Conservation (phyloP, 2,113 vertebrate genomes). For the Uropsilus gracilis region DNA sequence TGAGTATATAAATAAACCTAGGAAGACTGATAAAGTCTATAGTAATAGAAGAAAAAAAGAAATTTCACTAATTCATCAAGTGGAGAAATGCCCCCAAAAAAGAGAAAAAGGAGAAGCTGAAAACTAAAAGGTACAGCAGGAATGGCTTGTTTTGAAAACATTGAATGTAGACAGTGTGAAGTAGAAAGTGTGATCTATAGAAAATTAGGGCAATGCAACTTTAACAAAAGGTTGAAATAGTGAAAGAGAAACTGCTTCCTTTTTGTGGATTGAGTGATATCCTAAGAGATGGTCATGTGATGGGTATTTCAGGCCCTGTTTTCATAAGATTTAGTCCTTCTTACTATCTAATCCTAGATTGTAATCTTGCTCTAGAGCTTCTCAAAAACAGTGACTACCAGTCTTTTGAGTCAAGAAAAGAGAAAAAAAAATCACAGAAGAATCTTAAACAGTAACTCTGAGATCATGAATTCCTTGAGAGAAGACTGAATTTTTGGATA, state of each 20-base stretch:
- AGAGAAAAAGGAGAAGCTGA: not conserved
- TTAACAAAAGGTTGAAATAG: not conserved
- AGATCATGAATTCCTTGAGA: not conserved
- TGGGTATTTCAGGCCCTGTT: not conserved
- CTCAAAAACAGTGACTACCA: not conserved
- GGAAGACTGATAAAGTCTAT: not conserved
- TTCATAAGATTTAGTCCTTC: not conserved
- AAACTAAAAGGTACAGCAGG: not conserved
- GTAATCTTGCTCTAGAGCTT: not conserved
- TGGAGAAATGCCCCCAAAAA: not conserved
- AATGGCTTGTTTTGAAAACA: not conserved
- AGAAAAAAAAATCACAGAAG: not conserved
- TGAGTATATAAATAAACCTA: not conserved
- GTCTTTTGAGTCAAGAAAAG: not conserved
- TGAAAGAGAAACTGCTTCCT: not conserved
- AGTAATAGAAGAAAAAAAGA: not conserved
- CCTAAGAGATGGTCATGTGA: not conserved
- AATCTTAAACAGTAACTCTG: not conserved
- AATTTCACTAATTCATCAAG: not conserved
- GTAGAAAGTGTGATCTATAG: not conserved
- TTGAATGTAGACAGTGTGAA: fast-evolving
- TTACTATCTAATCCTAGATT: no score
- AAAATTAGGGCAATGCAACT: not conserved
- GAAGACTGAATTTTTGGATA: not conserved
- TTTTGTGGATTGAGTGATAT: fast-evolving